phyloP scores from a whole-genome alignment of 2,113 vertebrate species.

The Mellivora capensis region DNA sequence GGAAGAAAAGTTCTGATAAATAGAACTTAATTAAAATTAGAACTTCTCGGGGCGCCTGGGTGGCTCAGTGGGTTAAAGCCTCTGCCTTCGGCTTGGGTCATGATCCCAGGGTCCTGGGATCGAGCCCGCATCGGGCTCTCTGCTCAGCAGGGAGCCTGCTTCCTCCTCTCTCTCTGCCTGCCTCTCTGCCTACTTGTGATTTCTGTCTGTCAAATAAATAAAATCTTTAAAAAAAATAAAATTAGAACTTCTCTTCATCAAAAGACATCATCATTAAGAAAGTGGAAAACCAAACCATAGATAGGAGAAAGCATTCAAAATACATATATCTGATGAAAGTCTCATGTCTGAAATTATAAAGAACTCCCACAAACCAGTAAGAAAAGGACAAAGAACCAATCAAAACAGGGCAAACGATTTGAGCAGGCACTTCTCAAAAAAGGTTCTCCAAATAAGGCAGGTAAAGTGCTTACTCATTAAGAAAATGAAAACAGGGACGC shows the following conservation, averaged over 20 bases:
- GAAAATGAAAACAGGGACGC: neutral
- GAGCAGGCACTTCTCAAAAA: neutral
- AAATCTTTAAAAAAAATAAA: neutral
- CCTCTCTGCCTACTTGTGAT: no score
- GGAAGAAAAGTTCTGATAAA: neutral
- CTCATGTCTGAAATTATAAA: neutral
- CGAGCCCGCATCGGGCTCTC: no score
- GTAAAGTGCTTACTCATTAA: neutral
- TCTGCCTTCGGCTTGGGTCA: no score
- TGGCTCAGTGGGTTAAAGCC: no score
- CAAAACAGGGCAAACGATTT: neutral
- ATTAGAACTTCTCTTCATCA: neutral
- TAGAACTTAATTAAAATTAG: neutral
- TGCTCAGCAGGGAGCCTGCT: no score
- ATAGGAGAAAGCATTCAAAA: neutral
- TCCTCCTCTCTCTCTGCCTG: no score
- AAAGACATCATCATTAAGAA: neutral
- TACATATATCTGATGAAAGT: neutral
- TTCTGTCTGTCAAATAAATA: no score
- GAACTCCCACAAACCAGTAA: neutral
- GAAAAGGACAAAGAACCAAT: neutral
- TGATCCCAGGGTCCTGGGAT: no score
- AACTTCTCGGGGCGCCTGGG: no score
- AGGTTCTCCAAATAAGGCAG: neutral
- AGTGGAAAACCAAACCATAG: neutral